Evolutionary conservation across 2,888 invertebrate genomes (phyloP), one percentile per base, ranked within the genome.

Genomic region (Nephrotoma flavescens): DNA sequence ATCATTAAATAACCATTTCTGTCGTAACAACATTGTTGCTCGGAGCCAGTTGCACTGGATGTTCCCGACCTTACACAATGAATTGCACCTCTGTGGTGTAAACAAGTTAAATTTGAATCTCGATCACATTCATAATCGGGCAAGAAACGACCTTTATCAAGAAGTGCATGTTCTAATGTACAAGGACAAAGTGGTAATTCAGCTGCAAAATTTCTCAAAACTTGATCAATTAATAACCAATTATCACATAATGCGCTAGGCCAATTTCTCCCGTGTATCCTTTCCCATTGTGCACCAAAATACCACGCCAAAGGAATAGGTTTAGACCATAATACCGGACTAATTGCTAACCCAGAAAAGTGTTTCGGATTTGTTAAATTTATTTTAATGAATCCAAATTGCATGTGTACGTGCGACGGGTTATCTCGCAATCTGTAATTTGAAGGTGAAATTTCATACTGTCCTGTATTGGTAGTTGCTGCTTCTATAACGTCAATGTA

Each of bases 21-120:
- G 91, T 98, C 98, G 90, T 99, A 99, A 90, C 99, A 99, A 89
- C 99, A 99, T 90, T 99, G 98, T 90, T 99, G 99, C 86, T 98
- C 99, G 0, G 97, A 95, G 42, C 98, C 98, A 91, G 97, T 96
- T 87, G 95, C 91, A 87, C 97, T 97, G 86, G 98, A 97, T 86
- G 96, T 95, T 86, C 97, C 97, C 88, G 97, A 97, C 90, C 96
- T 95, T 44, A 99, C 97, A 90, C 99, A 99, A 91, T 99, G 99
- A 45, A 96, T 93, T 83, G 98, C 97, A 52, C 97, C 97, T 90
- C 95, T 95, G 90, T 99, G 97, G 89, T 96, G 97, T 90, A 95
- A 94, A 90, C 98, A 98, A 52, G 95, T 95, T 0, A 96, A 96
- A 91, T 98, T 97, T 1, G 97, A 95, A 90, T 98, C 97, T 90